Evolutionary conservation across 2,888 invertebrate species (phyloP).

Genomic region (Meandrusa payeni): DNA sequence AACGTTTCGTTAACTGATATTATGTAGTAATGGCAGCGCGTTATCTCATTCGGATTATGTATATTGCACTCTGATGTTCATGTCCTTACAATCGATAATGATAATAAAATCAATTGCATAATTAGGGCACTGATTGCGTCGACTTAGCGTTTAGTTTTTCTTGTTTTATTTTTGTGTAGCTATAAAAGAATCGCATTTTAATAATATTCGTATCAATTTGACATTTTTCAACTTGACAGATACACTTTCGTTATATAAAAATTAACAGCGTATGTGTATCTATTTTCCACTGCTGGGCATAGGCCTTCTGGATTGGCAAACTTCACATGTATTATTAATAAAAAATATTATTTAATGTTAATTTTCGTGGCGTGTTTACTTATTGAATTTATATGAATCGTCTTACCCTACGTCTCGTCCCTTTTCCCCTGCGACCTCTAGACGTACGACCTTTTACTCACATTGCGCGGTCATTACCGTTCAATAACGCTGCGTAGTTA

Average conservation of each 20-base stretch:
- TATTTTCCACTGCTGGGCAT: too few species aligned
- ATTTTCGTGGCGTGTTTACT: background rate
- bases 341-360: too few species aligned
- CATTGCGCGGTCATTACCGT: constrained; percentile 35
- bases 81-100: constrained; percentile 9
- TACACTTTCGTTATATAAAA: too few species aligned
- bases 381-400: background rate
- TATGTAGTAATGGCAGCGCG: too few species aligned
- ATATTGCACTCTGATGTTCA: constrained; percentile 7
- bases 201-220: too few species aligned
- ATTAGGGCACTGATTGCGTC: constrained; percentile 12
- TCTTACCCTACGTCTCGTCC: constrained; percentile 27
- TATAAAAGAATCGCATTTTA: too few species aligned
- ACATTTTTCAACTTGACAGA: too few species aligned
- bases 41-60: constrained; percentile 12
- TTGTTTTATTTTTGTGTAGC: background rate
- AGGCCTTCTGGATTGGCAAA: too few species aligned
- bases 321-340: too few species aligned
- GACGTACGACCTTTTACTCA: constrained; percentile 55
- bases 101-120: constrained; percentile 8
- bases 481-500: constrained; percentile 16
- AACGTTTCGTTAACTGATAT: too few species aligned
- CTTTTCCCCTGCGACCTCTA: constrained; percentile 60
- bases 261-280: too few species aligned
- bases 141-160: background rate